Conservation (phyloP, 2,888 invertebrate species). For the Mamestra brassicae region DNA sequence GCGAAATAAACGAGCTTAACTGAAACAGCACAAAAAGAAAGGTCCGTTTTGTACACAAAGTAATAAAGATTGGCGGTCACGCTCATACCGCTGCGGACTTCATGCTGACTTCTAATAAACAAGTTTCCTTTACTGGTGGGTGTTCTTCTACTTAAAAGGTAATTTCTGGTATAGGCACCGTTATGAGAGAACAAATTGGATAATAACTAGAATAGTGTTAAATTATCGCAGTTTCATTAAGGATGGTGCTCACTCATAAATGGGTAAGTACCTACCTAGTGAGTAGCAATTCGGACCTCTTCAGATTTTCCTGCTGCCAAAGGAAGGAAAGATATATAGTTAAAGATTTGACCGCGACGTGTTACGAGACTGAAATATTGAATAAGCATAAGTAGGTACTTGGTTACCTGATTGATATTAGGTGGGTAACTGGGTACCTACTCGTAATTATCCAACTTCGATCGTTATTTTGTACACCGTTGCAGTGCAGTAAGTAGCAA, state of each 20-base stretch:
- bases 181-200: slow-evolving; percentile 10
- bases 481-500: too few species aligned
- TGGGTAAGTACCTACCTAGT: not conserved
- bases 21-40: slow-evolving; percentile 70
- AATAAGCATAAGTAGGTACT: too few species aligned
- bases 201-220: not conserved
- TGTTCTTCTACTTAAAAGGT: slow-evolving; percentile 21
- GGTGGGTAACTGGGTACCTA: not conserved
- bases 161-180: slow-evolving; percentile 3
- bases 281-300: not conserved
- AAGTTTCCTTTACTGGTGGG: slow-evolving; percentile 58
- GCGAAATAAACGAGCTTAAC: slow-evolving; percentile 69
- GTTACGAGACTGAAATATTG: too few species aligned
- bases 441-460: not conserved
- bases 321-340: too few species aligned
- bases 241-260: too few species aligned
- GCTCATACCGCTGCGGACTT: slow-evolving; percentile 54
- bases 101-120: slow-evolving; percentile 49
- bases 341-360: too few species aligned
- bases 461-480: too few species aligned
- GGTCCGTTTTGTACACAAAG: slow-evolving; percentile 63
- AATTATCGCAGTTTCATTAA: not conserved
- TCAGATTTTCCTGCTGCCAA: slow-evolving; percentile 2
- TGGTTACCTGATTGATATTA: not conserved
- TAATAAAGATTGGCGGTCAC: slow-evolving; percentile 73